Evolutionary conservation across 2,113 vertebrate species (phyloP).

Genomic region (Oxygymnocypris stewartii): DNA sequence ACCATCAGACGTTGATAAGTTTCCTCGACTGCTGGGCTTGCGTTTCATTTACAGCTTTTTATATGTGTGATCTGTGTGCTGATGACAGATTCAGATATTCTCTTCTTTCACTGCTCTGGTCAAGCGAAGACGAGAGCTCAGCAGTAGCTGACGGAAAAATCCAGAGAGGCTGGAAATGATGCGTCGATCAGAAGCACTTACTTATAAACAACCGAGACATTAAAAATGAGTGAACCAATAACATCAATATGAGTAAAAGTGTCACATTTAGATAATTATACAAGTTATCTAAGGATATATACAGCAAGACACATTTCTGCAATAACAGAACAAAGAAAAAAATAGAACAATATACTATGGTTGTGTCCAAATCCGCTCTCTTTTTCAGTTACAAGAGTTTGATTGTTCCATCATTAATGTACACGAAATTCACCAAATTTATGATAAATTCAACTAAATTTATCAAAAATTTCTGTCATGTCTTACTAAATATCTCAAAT

Average conservation of each 20-base stretch:
- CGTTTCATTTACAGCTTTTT: slow-evolving; percentile 57
- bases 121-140: slow-evolving; percentile 40
- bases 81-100: slow-evolving; percentile 57
- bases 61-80: slow-evolving; percentile 38
- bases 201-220: neutral
- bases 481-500: neutral
- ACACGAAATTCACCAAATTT: too few species aligned
- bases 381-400: neutral
- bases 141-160: slow-evolving; percentile 34
- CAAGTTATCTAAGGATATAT: neutral
- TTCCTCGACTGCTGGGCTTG: slow-evolving; percentile 54
- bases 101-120: slow-evolving; percentile 53
- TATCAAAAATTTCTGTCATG: too few species aligned
- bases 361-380: neutral
- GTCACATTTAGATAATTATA: neutral
- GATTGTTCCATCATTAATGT: neutral
- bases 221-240: neutral
- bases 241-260: neutral
- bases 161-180: slow-evolving; percentile 12
- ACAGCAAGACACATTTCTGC: neutral
- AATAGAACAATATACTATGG: neutral
- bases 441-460: too few species aligned
- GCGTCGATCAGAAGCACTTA: slow-evolving; percentile 12
- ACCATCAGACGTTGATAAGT: slow-evolving; percentile 55
- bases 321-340: neutral